Evolutionary conservation across 2,888 invertebrate species (phyloP), one percentile per base, ranked within the genome.

Genomic region (Drosophila nr. perissopoda): DNA sequence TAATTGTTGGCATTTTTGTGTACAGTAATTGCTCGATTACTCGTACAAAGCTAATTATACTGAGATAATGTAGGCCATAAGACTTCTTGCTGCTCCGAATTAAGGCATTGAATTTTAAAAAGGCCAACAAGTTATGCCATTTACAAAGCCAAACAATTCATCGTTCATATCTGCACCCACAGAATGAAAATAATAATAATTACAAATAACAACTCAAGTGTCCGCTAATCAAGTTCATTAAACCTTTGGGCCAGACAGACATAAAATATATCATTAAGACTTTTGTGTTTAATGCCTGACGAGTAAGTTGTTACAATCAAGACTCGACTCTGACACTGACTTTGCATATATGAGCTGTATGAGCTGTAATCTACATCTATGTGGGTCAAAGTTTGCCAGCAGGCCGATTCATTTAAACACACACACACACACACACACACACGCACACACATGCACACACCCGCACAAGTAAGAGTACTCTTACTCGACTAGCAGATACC

Each of bases 341-440:
- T 81, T 62, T 78, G 79, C 81, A 78, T 34, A 75, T 64, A 54
- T 36, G 16, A 42, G 40, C 56, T 65, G 38, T 42, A 25, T 48
- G 36, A 40, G 36, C 59, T 29, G 52, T 42, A 79, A 78, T 74
- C 70, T 57, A 11, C 53, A 64, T 76, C 81, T 68, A 79, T 66
- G 77, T 79, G 60, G 79, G 79, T 79, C 79, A 79, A 81, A 79
- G 79, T 81, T 79, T 76, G 81, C 81, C 48, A 36, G 33, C 64
- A 72, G 51, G 67, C 64, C 56, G 81, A 79, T 81, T 81, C 49
- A 81, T 69, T 61, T 58, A 21, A 60, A 61, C 38, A 69, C 29
- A 49, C 18, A 18, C 16, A 4, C 21, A 63, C 31, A 2, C n/a
- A 2, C 5, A 11, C 21, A 63, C 31, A 2, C n/a, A 2, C 5